Evolutionary conservation across 2,888 invertebrate genomes (phyloP).

Genomic region (Spodoptera picta): DNA sequence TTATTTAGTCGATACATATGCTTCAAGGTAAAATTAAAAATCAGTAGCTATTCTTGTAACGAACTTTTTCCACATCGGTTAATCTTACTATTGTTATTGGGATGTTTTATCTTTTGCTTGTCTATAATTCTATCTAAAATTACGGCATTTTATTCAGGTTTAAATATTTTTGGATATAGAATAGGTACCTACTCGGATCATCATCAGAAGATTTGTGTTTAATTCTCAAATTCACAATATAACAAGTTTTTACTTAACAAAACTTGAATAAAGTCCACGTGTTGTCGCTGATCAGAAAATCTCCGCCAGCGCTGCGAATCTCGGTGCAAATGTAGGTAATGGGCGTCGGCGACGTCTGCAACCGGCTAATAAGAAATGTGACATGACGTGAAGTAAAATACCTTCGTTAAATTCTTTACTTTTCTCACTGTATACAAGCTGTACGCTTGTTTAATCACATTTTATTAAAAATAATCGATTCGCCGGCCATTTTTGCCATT

Average conservation of each 20-base stretch:
- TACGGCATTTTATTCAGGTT: too few relatives aligned
- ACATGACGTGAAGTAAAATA: conserved; percentile 34
- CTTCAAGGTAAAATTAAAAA: too few relatives aligned
- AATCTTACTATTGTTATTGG: too few relatives aligned
- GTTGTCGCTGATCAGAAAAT: conserved; percentile 4
- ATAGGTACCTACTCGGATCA: too few relatives aligned
- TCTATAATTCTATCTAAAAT: too few relatives aligned
- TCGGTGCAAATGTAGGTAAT: conserved; percentile 45
- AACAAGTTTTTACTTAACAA: not conserved
- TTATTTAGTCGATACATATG: too few relatives aligned
- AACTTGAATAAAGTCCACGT: conserved; percentile 12
- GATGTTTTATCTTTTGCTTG: too few relatives aligned
- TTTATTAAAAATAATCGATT: conserved; percentile 47
- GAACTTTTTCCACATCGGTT: too few relatives aligned
- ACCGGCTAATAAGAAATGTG: conserved; percentile 51
- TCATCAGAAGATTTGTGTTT: too few relatives aligned
- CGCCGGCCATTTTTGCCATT: conserved; percentile 14
- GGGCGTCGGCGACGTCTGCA: conserved; percentile 33
- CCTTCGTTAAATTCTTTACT: conserved; percentile 28
- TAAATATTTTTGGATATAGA: too few relatives aligned
- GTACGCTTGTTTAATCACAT: conserved; percentile 22
- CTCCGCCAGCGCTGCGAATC: conserved; percentile 36
- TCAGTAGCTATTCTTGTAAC: too few relatives aligned
- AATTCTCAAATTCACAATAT: too few relatives aligned
- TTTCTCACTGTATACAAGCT: conserved; percentile 21